These are phyloP conservation scores for Apoderus coryli DNA, from an alignment of 2,888 invertebrate species.

Conservation along the genomic window DNA sequence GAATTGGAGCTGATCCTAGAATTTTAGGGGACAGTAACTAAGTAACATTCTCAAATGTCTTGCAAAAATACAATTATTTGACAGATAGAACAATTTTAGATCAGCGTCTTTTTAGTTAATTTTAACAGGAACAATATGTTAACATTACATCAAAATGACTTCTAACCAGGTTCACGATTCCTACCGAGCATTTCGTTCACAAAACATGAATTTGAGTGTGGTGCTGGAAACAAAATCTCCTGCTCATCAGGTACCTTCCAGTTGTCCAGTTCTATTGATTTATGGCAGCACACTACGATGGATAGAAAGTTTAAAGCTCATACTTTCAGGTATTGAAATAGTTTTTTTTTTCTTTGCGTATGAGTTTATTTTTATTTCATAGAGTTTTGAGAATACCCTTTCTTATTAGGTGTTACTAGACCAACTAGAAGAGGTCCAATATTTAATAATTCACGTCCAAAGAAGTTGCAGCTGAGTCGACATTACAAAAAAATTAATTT, in stretches of 20 bases:
- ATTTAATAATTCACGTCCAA: conserved; percentile 70
- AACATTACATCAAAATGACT: too few species aligned
- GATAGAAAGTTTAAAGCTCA: conserved; percentile 90
- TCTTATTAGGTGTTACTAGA: conserved; percentile 55
- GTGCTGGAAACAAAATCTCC: conserved; percentile 58
- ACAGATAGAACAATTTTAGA: too few species aligned
- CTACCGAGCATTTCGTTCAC: conserved; percentile 84
- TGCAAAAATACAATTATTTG: too few species aligned
- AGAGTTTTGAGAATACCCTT: too few species aligned
- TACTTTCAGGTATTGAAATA: too few species aligned
- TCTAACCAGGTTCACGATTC: conserved; percentile 72
- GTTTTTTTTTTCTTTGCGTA: too few species aligned
- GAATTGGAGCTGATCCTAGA: too few species aligned
- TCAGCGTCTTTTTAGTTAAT: neutral
- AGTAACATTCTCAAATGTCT: too few species aligned
- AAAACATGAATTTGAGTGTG: conserved; percentile 65
- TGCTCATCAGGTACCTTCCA: conserved; percentile 33
- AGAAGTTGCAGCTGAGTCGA: conserved; percentile 82
- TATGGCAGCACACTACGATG: conserved; percentile 91
- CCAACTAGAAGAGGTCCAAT: conserved; percentile 85
- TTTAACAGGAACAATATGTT: neutral
- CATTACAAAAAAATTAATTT: conserved; percentile 79
- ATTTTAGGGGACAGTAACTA: too few species aligned
- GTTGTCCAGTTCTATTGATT: conserved; percentile 55
- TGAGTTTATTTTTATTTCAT: too few species aligned